phyloP scores from a whole-genome alignment of 2,888 invertebrate genomes.

The Trachelus iudaicus region DNA sequence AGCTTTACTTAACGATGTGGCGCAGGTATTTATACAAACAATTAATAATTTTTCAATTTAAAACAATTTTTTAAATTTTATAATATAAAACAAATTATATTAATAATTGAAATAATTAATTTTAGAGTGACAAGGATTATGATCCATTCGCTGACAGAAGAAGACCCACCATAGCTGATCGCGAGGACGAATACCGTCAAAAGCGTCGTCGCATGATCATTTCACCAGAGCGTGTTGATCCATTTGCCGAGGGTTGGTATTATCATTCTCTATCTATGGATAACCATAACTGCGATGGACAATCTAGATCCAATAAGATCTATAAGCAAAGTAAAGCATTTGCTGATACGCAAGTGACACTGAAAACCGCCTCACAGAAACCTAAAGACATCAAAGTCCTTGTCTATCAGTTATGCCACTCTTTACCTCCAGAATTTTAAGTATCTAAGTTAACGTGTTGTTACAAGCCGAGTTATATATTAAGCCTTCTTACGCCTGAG shows the following conservation, averaged over 20 bases:
- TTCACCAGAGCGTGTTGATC: slow-evolving; percentile 96
- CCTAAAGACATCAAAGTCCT: background rate
- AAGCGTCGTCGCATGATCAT: slow-evolving; percentile 90
- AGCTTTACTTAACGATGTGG: slow-evolving; percentile 89
- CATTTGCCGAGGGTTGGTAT: slow-evolving; percentile 94
- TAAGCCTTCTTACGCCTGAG: background rate
- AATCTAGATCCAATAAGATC: background rate
- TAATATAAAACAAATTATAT: background rate
- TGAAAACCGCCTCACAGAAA: background rate
- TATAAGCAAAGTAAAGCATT: background rate
- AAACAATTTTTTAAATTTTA: too few species aligned
- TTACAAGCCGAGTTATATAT: background rate
- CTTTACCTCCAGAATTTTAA: background rate
- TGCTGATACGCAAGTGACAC: background rate
- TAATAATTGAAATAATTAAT: slow-evolving; percentile 27
- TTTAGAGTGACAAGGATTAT: slow-evolving; percentile 88
- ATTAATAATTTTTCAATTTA: slow-evolving; percentile 4
- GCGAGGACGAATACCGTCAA: slow-evolving; percentile 96
- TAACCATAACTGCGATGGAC: background rate
- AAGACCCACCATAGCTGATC: slow-evolving; percentile 91
- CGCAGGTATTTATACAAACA: slow-evolving; percentile 72
- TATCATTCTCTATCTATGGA: background rate
- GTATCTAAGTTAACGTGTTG: background rate
- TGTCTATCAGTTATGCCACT: slow-evolving; percentile 11
- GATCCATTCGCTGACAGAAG: slow-evolving; percentile 95